These are phyloP conservation scores for Ophion ellenae DNA, from an alignment of 2,888 invertebrate genomes.

Conservation along the genomic window DNA sequence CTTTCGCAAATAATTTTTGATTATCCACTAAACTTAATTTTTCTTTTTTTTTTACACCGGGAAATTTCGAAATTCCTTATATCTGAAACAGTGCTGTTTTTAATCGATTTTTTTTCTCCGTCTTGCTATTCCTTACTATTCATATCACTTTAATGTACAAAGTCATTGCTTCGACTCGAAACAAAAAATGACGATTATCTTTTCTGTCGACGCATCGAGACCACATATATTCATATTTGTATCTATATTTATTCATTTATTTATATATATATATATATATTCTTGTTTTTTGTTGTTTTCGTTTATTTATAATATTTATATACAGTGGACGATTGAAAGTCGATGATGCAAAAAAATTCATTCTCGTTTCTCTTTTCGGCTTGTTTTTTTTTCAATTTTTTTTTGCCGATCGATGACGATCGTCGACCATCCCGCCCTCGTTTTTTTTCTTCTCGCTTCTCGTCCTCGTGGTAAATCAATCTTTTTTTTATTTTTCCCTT, in stretches of 20 bases:
- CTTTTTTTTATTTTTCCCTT: constrained; percentile 28
- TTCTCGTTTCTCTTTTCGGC: not conserved
- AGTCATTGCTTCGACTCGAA: constrained; percentile 53
- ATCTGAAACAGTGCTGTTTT: constrained; percentile 31
- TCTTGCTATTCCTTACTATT: not conserved
- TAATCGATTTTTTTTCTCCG: not conserved
- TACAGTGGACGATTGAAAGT: constrained; percentile 76
- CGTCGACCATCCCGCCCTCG: constrained; percentile 46
- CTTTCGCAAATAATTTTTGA: constrained; percentile 22
- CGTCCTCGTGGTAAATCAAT: constrained; percentile 15
- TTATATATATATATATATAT: constrained; percentile 63
- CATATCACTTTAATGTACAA: constrained; percentile 58
- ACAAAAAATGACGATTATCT: constrained; percentile 47
- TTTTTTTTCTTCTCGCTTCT: not conserved
- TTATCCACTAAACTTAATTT: constrained; percentile 33
- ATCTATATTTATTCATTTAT: constrained; percentile 69
- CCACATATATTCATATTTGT: constrained; percentile 77
- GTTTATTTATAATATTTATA: constrained; percentile 81
- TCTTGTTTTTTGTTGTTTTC: constrained; percentile 26
- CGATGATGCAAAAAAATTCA: constrained; percentile 67
- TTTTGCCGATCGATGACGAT: constrained; percentile 51
- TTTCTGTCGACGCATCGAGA: constrained; percentile 76
- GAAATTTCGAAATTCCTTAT: constrained; percentile 20
- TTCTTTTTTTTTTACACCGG: constrained; percentile 48
- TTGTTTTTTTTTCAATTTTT: constrained; percentile 4